Percentiles rank a stretch among this genome's conserved stretches.
phyloP scores from a whole-genome alignment of 2,888 invertebrate genomes.

The Stenchaetothrips biformis region DNA sequence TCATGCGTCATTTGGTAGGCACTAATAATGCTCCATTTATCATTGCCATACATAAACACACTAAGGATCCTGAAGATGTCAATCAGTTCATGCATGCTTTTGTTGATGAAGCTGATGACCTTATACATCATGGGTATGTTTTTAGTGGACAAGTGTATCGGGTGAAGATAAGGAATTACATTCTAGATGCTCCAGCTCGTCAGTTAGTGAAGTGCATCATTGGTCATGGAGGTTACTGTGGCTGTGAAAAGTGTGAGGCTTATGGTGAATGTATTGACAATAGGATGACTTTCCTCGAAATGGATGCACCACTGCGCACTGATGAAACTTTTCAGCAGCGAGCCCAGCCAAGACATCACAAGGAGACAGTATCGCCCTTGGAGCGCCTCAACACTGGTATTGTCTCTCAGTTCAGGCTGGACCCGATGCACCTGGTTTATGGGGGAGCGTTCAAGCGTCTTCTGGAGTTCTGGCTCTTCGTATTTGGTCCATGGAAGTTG shows the following conservation, averaged over 20 bases:
- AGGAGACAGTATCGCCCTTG: slow-evolving; percentile 35
- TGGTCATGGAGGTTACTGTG: slow-evolving; percentile 38
- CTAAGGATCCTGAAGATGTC: slow-evolving; percentile 31
- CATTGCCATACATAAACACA: slow-evolving; percentile 33
- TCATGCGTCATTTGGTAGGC: slow-evolving; percentile 33
- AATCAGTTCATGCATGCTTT: slow-evolving; percentile 33
- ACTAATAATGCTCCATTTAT: slow-evolving; percentile 32
- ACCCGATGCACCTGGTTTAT: slow-evolving; percentile 40
- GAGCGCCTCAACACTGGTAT: slow-evolving; percentile 37
- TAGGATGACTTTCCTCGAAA: slow-evolving; percentile 36
- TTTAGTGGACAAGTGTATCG: not conserved
- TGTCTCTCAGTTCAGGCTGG: slow-evolving; percentile 38
- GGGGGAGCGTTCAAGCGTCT: slow-evolving; percentile 35
- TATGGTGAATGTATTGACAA: slow-evolving; percentile 37
- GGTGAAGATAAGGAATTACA: too few relatives aligned
- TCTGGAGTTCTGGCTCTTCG: not conserved
- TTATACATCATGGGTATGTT: not conserved
- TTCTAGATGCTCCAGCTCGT: slow-evolving; percentile 39
- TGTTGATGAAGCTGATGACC: slow-evolving; percentile 32
- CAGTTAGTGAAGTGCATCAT: slow-evolving; percentile 38
- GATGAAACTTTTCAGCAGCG: slow-evolving; percentile 37
- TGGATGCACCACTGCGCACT: slow-evolving; percentile 36
- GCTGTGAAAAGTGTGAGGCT: too few relatives aligned
- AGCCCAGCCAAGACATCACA: slow-evolving; percentile 38
- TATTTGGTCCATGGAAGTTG: not conserved